Percentiles rank a stretch among this genome's conserved stretches.
Conservation (phyloP, 64 coral and sea anemone species). For the Montipora sp. region DNA sequence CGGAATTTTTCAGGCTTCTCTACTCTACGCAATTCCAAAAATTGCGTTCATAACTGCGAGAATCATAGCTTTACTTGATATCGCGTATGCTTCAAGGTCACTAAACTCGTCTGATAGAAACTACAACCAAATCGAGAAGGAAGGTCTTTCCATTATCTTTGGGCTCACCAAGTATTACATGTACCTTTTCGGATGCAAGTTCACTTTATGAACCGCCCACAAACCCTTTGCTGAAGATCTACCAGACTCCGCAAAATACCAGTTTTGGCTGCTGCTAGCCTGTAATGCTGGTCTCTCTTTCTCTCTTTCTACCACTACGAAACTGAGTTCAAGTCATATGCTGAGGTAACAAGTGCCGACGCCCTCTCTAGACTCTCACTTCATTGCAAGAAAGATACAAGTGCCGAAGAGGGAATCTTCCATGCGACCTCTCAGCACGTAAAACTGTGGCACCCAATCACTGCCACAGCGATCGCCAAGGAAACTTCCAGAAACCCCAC, state of each 20-base stretch:
- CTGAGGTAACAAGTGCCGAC: not conserved
- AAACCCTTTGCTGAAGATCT: not conserved
- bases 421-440: not conserved
- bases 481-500: too few relatives aligned
- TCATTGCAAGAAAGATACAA: not conserved
- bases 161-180: not conserved
- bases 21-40: too few relatives aligned
- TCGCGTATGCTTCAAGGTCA: not conserved
- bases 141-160: not conserved
- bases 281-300: not conserved
- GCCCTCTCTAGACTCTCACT: not conserved
- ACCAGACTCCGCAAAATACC: not conserved
- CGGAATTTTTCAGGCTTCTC: too few relatives aligned
- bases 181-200: not conserved
- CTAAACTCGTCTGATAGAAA: too few relatives aligned
- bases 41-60: too few relatives aligned
- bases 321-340: not conserved
- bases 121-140: not conserved
- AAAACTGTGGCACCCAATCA: too few relatives aligned
- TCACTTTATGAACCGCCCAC: not conserved
- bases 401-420: not conserved
- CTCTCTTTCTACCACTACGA: not conserved
- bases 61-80: too few relatives aligned
- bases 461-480: too few relatives aligned
- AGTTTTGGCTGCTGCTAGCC: not conserved